Evolutionary conservation across 2,888 invertebrate species (phyloP), one percentile per base, ranked within the genome.

Genomic region (Nebria brevicollis): DNA sequence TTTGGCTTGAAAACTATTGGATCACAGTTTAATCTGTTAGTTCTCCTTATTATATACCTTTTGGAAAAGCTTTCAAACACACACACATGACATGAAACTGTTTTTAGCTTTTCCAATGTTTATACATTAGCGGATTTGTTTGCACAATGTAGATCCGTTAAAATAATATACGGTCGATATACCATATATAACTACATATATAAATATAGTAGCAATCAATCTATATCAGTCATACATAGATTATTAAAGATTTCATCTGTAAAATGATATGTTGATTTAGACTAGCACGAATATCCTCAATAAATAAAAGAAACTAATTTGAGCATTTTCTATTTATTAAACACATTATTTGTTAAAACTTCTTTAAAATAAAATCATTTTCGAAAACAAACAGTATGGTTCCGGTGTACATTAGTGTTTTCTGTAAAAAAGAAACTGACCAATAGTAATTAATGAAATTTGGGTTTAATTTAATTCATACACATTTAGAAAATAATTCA

Each of bases 11-110:
- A 54, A 54, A 54, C 54, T 54, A 54, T 54, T 54, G 54, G 54
- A 54, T 54, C 54, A 54, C 54, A 54, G 54, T 54, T 54, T 54
- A 54, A 54, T 54, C 54, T 54, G 54, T 54, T 54, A 54, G 54
- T 54, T 54, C 54, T 54, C 54, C 54, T 54, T 54, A 54, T 54
- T 54, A 54, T 54, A 54, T 54, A 54, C 54, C 54, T 54, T 54
- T 54, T 54, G 13, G 54, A 54, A 54, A 54, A 54, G 11, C 54
- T 54, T 54, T 8, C 13, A 54, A 8, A 54, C 54, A 54, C 54
- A 54, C 13, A 54, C 54, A 54, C 54, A 54, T 54, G 54, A 13
- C 54, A 11, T 13, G 8, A 54, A 54, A 13, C 54, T 11, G 54
- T 54, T 54, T 54, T 54, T 54, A 11, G 54, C 54, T 54, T 54